Evolutionary conservation across 2,888 invertebrate species (phyloP).

Genomic region (Pocota personata): DNA sequence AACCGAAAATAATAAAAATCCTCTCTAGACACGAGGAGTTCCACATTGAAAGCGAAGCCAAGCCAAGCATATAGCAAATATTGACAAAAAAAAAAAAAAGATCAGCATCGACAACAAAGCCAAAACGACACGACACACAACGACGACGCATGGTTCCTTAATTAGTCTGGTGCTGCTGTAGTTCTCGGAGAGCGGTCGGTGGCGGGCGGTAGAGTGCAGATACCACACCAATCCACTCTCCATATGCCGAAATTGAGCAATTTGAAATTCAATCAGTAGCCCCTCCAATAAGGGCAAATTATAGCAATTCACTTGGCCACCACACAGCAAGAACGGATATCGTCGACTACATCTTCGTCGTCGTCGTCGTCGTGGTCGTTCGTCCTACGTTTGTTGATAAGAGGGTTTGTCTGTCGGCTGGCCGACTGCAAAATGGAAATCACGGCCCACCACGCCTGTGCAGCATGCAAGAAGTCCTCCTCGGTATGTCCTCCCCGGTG

Average conservation of each 20-base stretch:
- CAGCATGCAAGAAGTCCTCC: conserved; percentile 42
- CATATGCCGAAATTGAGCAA: conserved; percentile 81
- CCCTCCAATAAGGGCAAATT: conserved; percentile 79
- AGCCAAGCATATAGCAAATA: conserved; percentile 50
- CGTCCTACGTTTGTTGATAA: conserved; percentile 70
- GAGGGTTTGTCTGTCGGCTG: conserved; percentile 70
- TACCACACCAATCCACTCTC: conserved; percentile 66
- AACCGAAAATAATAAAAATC: conserved; percentile 61
- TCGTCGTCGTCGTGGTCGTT: conserved; percentile 27
- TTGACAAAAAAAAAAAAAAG: conserved; percentile 41
- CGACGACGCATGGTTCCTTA: conserved; percentile 70
- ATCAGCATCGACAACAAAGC: conserved; percentile 56
- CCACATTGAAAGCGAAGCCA: conserved; percentile 27
- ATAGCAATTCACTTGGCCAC: conserved; percentile 81
- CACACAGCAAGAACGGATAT: conserved; percentile 68
- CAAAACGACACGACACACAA: conserved; percentile 68
- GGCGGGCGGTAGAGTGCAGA: conserved; percentile 39
- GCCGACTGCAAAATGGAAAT: conserved; percentile 71
- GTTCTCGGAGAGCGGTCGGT: background rate
- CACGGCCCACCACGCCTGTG: conserved; percentile 68
- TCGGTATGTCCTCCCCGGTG: conserved; percentile 59
- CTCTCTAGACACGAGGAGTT: conserved; percentile 48
- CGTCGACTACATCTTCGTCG: conserved; percentile 19
- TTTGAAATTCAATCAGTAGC: conserved; percentile 83
- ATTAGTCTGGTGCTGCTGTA: conserved; percentile 70